Evolutionary conservation across 2,113 vertebrate genomes (phyloP).

Genomic region (Todiramphus saurophagus): DNA sequence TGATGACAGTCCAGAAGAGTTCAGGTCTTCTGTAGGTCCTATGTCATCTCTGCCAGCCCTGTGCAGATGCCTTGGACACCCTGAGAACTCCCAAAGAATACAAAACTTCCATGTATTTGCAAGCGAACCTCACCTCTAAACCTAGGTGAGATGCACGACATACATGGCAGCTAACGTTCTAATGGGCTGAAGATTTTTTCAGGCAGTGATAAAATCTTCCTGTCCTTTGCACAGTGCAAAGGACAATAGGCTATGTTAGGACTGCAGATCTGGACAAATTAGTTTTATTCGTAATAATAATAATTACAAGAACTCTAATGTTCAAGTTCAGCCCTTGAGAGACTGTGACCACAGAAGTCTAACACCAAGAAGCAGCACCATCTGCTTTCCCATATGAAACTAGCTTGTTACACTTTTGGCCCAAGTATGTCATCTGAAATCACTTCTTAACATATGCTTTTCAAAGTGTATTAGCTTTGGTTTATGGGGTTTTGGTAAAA

Average conservation of each 20-base stretch:
- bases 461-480: constrained; percentile 18
- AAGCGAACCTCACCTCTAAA: neutral
- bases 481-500: constrained; percentile 1
- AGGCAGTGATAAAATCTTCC: neutral
- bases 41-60: neutral
- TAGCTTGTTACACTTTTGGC: constrained; percentile 31
- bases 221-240: neutral
- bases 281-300: neutral
- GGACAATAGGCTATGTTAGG: too few relatives aligned
- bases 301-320: neutral
- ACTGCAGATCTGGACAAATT: neutral
- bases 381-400: constrained; percentile 64
- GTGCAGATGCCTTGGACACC: neutral
- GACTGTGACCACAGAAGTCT: constrained; percentile 45
- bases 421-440: constrained; percentile 33
- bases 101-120: fast-evolving
- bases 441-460: constrained; percentile 18
- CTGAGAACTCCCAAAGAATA: neutral
- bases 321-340: constrained; percentile 35
- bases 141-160: neutral
- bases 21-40: neutral
- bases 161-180: fast-evolving
- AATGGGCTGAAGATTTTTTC: neutral
- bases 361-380: constrained; percentile 44
- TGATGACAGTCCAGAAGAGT: neutral